phyloP scores from a whole-genome alignment of 2,888 invertebrate genomes.

The Orchesellides sinensis region DNA sequence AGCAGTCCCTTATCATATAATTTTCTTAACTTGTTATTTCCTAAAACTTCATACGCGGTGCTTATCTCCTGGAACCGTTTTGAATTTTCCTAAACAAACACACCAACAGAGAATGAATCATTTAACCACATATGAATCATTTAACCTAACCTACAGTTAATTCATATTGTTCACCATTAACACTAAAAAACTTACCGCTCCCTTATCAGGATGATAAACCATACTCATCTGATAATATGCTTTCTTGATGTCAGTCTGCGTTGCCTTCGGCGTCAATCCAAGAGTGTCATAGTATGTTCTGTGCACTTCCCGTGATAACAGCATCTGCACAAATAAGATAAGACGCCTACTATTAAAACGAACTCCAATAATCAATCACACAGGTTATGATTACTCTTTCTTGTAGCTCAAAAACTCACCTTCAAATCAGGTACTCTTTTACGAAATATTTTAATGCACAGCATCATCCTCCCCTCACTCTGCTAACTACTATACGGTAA shows the following conservation, averaged over 20 bases:
- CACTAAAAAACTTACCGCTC: constrained; percentile 75
- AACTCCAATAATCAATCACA: background rate
- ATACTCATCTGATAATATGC: constrained; percentile 94
- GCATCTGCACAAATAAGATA: constrained; percentile 20
- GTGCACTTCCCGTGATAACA: constrained; percentile 39
- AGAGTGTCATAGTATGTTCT: constrained; percentile 82
- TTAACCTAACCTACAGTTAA: background rate
- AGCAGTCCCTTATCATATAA: constrained; percentile 87
- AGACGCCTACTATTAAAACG: too few relatives aligned
- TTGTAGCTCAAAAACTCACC: constrained; percentile 11
- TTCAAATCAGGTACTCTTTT: constrained; percentile 46
- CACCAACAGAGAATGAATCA: background rate
- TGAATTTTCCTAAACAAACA: constrained; percentile 48
- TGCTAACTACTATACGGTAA: too few relatives aligned
- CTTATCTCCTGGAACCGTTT: constrained; percentile 87
- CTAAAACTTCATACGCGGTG: constrained; percentile 90
- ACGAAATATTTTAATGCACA: background rate
- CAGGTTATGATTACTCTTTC: background rate
- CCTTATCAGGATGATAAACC: constrained; percentile 91
- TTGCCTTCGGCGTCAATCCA: constrained; percentile 85
- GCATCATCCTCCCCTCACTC: too few relatives aligned
- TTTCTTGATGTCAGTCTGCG: constrained; percentile 89
- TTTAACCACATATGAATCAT: background rate
- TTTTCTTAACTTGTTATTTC: constrained; percentile 84
- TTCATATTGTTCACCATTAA: background rate